A percentile compares a stretch with the other conserved stretches of the same genome.
Conservation (phyloP, 2,113 vertebrate genomes). For the Rhineura floridana region DNA sequence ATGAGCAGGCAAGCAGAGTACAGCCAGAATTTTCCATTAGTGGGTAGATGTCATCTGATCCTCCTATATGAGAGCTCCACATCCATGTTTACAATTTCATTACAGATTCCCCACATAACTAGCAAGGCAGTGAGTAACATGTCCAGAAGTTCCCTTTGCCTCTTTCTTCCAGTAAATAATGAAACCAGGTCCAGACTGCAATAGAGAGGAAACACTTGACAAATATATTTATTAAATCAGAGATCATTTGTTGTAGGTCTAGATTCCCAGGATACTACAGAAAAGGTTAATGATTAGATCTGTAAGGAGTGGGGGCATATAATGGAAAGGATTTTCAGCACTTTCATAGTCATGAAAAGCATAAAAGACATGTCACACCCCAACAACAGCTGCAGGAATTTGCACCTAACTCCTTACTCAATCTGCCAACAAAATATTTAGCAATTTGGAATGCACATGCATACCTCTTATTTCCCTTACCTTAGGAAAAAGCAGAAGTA, state of each 20-base stretch:
- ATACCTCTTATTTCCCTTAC: not conserved
- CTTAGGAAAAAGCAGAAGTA: not conserved
- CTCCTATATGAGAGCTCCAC: not conserved
- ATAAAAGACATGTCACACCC: not conserved
- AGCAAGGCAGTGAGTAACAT: not conserved
- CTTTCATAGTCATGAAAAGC: not conserved
- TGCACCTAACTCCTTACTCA: not conserved
- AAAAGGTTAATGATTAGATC: not conserved
- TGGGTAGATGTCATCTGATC: not conserved
- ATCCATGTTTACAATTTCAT: conserved; percentile 5
- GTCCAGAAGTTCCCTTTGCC: conserved; percentile 2
- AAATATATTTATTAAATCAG: not conserved
- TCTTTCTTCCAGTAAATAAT: conserved; percentile 14
- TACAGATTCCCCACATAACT: conserved; percentile 27
- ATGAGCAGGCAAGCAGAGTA: conserved; percentile 16
- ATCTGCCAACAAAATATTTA: not conserved
- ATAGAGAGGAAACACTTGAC: not conserved
- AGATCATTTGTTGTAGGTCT: not conserved
- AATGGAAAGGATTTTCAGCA: not conserved
- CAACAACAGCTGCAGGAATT: not conserved
- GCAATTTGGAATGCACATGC: not conserved
- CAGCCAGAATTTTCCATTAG: conserved; percentile 30
- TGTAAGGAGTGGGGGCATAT: not conserved
- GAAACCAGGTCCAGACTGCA: not conserved
- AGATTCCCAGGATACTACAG: not conserved